Conservation (phyloP, 2,797 vertebrate genomes). For the Rhinella marina region DNA sequence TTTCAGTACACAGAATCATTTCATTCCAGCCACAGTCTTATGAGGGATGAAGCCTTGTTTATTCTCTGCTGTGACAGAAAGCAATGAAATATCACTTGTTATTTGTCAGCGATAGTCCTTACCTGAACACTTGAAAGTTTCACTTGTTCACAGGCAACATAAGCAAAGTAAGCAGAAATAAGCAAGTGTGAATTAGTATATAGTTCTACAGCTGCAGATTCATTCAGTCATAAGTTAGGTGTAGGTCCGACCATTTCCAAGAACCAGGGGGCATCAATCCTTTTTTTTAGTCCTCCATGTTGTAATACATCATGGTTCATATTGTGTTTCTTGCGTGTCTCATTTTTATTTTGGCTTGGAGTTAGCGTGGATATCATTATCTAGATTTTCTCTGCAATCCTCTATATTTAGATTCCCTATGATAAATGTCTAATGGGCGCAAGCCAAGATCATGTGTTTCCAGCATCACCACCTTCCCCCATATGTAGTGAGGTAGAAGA, state of each 20-base stretch:
- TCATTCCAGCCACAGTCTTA: constrained; percentile 28
- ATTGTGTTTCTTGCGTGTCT: neutral
- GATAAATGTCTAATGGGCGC: neutral
- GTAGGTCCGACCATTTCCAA: too few relatives aligned
- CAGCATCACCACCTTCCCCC: too few relatives aligned
- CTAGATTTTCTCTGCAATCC: neutral
- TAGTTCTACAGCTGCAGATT: neutral
- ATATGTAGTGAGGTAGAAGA: neutral
- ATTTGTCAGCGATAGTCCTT: neutral
- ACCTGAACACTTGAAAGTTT: constrained; percentile 11
- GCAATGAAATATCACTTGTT: constrained; percentile 14
- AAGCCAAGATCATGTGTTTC: neutral
- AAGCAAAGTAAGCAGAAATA: neutral
- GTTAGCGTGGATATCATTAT: neutral
- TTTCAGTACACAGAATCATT: constrained; percentile 32
- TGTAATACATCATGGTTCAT: neutral
- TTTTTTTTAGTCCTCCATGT: too few relatives aligned
- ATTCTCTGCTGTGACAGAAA: constrained; percentile 2
- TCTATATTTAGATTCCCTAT: neutral
- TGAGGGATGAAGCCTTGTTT: constrained; percentile 28
- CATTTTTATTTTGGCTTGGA: neutral
- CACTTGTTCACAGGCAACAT: neutral
- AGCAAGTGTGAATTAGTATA: neutral
- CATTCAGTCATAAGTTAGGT: too few relatives aligned
- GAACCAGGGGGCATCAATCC: too few relatives aligned